Conservation (phyloP, 2,113 vertebrate species). For the Hemiprocne comata region DNA sequence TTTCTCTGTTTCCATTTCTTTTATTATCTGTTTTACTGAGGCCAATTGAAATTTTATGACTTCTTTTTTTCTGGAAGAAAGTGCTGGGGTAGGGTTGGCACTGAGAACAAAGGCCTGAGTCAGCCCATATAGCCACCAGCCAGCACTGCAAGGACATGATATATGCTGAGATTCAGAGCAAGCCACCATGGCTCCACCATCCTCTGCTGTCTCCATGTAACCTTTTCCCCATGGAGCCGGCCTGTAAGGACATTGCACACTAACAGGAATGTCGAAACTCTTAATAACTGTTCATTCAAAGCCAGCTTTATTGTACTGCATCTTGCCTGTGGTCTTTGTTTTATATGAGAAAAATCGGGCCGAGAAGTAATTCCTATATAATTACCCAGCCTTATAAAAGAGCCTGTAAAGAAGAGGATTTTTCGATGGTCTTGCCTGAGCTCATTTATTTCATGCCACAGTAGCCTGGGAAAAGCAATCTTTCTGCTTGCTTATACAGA, state of each 20-base stretch:
- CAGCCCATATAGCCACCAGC: not conserved
- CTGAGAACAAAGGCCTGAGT: constrained; percentile 22
- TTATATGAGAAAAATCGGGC: not conserved
- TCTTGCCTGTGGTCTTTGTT: not conserved
- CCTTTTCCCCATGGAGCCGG: not conserved
- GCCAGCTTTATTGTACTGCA: not conserved
- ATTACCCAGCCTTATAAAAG: not conserved
- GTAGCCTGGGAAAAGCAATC: not conserved
- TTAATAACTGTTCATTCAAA: not conserved
- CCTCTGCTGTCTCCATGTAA: not conserved
- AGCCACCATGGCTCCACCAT: not conserved
- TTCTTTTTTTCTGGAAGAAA: constrained; percentile 1
- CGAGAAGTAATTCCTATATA: not conserved
- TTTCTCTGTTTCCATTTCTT: constrained; percentile 1
- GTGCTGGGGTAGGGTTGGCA: not conserved
- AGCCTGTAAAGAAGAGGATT: not conserved
- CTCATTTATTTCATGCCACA: not conserved
- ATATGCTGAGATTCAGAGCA: not conserved
- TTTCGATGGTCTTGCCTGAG: not conserved
- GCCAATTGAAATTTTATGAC: constrained; percentile 23
- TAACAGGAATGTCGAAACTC: not conserved
- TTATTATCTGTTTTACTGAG: constrained; percentile 15
- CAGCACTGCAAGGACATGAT: not conserved
- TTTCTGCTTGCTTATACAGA: not conserved
- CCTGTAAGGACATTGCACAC: not conserved